These are phyloP conservation scores for Scolanthus callimorphus DNA, from an alignment of 92 coral and sea anemone species.

Conservation along the genomic window DNA sequence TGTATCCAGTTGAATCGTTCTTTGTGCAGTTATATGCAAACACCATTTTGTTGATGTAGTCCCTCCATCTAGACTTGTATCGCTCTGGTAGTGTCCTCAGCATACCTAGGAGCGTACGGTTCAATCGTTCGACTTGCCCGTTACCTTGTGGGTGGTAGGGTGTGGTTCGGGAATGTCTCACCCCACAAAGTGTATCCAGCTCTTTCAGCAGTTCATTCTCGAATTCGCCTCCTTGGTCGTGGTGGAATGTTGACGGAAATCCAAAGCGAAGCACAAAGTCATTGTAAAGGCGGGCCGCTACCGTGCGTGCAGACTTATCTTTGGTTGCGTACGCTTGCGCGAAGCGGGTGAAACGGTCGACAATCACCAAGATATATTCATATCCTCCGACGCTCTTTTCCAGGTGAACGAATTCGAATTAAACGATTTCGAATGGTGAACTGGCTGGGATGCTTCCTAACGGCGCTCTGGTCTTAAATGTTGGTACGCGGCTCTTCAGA, in stretches of 20 bases:
- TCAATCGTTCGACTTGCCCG: constrained; percentile 53
- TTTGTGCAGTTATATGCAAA: constrained; percentile 56
- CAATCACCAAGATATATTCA: constrained; percentile 34
- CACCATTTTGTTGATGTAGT: constrained; percentile 52
- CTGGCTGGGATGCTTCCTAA: constrained; percentile 17
- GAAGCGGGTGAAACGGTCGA: constrained; percentile 37
- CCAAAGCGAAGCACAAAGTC: constrained; percentile 30
- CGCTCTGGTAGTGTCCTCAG: constrained; percentile 48
- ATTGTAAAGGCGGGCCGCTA: constrained; percentile 33
- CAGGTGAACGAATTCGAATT: constrained; percentile 43
- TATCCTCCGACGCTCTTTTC: constrained; percentile 33
- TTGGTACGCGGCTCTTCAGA: constrained; percentile 23
- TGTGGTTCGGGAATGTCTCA: constrained; percentile 31
- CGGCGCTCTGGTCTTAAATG: constrained; percentile 27
- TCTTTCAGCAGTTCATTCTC: constrained; percentile 33
- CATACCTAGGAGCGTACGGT: constrained; percentile 53
- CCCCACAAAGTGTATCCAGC: constrained; percentile 34
- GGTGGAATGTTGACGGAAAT: constrained; percentile 21
- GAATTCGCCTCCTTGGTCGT: constrained; percentile 44
- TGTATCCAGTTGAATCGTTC: constrained; percentile 53
- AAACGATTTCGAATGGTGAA: constrained; percentile 26
- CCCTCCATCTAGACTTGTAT: constrained; percentile 43
- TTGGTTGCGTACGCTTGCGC: constrained; percentile 46
- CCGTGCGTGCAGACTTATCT: constrained; percentile 6
- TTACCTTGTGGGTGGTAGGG: constrained; percentile 66